Evolutionary conservation across 2,797 vertebrate species (phyloP), one percentile per base, ranked within the genome.

Genomic region (Neomorphus geoffroyi): DNA sequence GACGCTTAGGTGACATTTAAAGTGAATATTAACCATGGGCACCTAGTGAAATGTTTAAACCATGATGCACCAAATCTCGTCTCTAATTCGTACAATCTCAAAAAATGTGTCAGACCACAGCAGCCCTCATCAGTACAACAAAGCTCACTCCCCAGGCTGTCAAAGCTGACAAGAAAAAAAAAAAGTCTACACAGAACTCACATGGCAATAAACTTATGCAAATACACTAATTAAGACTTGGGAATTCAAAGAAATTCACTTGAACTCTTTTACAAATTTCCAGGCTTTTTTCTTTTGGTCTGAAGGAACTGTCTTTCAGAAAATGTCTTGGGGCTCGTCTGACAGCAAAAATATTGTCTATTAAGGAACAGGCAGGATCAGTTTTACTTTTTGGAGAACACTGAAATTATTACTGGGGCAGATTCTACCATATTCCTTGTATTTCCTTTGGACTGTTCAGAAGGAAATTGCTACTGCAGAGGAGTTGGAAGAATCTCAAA

Each of bases 181-280:
- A 86, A 18, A 43, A 80, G 9, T 37, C 65, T 86, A 65, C 22
- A 32, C 41, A 65, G 81, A 89, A 32, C 13, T 17, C 48, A 67
- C 48, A 71, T 45, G 37, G 33, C 33, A 75, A 48, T 28, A 94
- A 88, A 87, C 53, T 94, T 92, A 96, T 95, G 90, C 66, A 97
- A 96, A 97, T 96, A 21, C 60, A 94, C 67, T 96, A 96, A 97
- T 96, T 97, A 96, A 88, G 54, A 7, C 50, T 92, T 92, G 33
- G 57, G 35, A 95, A 96, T 95, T 88, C 69, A 95, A 95, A 95
- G n/a, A 87, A 57, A 96, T 91, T 96, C 79, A 75, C 35, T 90
- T 95, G 89, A 97, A 92, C 21, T 35, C 41, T 82, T 37, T 65
- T 70, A 84, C 3, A 14, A 88, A 72, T 90, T 91, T 94, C 19